Conservation (phyloP, 2,113 vertebrate species). For the Propithecus coquereli region DNA sequence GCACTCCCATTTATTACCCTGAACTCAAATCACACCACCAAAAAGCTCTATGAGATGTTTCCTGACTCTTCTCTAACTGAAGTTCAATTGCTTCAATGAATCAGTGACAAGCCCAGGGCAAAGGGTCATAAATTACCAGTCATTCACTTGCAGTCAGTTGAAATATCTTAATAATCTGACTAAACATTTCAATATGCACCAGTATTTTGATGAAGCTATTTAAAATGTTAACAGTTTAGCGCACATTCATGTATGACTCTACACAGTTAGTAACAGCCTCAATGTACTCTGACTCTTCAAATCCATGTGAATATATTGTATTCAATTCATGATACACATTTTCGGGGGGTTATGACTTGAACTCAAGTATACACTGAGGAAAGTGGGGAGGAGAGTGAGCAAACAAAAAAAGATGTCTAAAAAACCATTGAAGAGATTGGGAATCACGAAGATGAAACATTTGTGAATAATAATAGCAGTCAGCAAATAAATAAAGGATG, state of each 20-base stretch:
- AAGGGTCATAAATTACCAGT: background rate
- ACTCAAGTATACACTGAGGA: background rate
- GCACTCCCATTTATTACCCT: background rate
- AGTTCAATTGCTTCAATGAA: background rate
- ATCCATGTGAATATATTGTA: background rate
- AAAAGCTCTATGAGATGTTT: background rate
- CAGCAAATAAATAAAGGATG: conserved; percentile 27
- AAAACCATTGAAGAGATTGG: background rate
- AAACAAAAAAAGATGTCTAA: background rate
- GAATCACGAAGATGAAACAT: background rate
- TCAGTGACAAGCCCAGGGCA: background rate
- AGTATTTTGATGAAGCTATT: background rate
- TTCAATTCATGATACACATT: background rate
- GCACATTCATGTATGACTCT: background rate
- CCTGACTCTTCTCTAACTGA: background rate
- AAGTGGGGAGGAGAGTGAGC: background rate
- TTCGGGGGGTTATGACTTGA: background rate
- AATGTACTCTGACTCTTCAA: background rate
- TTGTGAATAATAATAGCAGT: background rate
- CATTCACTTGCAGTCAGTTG: background rate
- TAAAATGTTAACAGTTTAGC: background rate
- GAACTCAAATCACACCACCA: background rate
- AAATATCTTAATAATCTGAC: background rate
- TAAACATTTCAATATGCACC: background rate
- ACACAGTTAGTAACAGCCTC: background rate